Base-by-base conservation (phyloP, 2,113 vertebrate genomes). In the Tychaedon coryphoeus region DNA sequence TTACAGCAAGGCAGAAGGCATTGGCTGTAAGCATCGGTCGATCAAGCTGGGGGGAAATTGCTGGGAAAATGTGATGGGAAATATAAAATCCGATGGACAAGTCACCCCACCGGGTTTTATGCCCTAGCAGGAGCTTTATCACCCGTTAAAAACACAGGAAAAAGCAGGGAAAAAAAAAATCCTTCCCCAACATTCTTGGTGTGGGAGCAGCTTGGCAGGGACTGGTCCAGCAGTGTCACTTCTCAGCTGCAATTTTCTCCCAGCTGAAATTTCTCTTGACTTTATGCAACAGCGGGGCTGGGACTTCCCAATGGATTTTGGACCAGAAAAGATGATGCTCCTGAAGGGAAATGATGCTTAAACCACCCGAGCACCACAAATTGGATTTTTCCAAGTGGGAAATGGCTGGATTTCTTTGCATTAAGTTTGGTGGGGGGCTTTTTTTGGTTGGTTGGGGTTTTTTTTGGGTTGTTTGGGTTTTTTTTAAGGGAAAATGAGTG, bases 51-150 rank as follows among this genome's bases (percentile, higher is more conserved):
- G 73, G 31, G 72, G 54, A 61, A 89, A 83, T 73, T 14, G 4
- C 54, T 16, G 15, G 76, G n/a, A 65, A 87, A 93, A 91, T 14
- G 42, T 2, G 12, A 50, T 45, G 65, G 43, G 65, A 88, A 81
- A 81, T 48, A 50, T 1, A 38, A 74, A 82, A 87, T 9, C 2
- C 0, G 0, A 81, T 38, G 78, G 84, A 83, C 83, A 87, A 92
- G 85, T 96, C 82, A 33, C 79, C 77, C 61, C 0, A 12, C 50
- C 0, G 22, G 65, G 74, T 62, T 86, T 96, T 83, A 94, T 83
- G 74, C 88, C 95, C 80, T 82, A 88, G 93, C 58, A 48, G 60
- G 80, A 88, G 65, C 83, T 97, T 97, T 96, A 97, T 97, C 80
- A 89, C 72, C 84, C 89, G 54, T 95, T 36, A 10, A 67, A 86